Conservation (phyloP, 2,797 vertebrate genomes). For the Galagoides demidoff region DNA sequence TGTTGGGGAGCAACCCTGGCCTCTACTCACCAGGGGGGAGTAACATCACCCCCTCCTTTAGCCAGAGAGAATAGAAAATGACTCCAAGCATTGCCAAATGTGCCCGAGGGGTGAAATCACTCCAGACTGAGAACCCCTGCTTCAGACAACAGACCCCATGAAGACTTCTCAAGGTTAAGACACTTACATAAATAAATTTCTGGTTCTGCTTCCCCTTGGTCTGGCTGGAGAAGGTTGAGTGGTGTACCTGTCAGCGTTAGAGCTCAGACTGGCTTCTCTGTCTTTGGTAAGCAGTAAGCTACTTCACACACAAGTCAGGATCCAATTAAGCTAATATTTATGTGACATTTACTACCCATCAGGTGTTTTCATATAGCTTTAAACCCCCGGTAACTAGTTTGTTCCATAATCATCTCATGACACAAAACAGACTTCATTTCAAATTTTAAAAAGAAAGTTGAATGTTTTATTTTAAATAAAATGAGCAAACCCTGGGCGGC, state of each 20-base stretch:
- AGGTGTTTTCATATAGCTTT: not conserved
- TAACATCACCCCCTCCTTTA: not conserved
- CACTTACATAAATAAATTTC: not conserved
- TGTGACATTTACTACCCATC: not conserved
- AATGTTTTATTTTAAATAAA: slow-evolving; percentile 35
- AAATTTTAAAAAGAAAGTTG: not conserved
- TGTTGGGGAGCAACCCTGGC: not conserved
- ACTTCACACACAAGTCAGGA: slow-evolving; percentile 30
- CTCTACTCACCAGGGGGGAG: not conserved
- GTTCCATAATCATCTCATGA: not conserved
- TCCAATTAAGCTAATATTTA: not conserved
- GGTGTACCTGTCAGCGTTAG: not conserved
- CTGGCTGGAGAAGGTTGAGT: not conserved
- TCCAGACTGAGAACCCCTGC: not conserved
- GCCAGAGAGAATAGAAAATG: not conserved
- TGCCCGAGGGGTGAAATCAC: not conserved
- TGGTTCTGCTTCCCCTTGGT: not conserved
- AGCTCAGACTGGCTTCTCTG: not conserved
- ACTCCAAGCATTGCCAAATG: not conserved
- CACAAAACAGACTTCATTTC: not conserved
- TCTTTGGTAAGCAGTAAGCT: slow-evolving; percentile 14
- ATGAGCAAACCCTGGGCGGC: not conserved
- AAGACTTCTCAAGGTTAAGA: not conserved
- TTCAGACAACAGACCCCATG: not conserved
- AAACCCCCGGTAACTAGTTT: not conserved